Evolutionary conservation across 1,140 invertebrate species (phyloP).

Genomic region (Ooceraea biroi): DNA sequence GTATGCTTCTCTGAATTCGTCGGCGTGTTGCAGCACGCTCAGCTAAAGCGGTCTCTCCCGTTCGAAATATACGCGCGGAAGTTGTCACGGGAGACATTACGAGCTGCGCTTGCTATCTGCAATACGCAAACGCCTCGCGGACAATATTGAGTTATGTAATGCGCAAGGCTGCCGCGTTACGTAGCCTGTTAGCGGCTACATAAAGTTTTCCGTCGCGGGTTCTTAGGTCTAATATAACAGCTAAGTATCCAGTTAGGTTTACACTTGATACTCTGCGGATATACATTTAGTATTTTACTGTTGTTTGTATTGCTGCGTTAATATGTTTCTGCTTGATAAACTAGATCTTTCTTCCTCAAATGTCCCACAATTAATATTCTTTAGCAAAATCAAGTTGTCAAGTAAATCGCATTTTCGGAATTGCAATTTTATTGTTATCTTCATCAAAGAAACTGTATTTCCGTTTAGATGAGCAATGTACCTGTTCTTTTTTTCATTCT

Average conservation of each 20-base stretch:
- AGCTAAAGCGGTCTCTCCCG: background rate
- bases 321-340: no score
- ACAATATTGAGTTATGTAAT: constrained; percentile 52
- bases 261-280: background rate
- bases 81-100: constrained; percentile 35
- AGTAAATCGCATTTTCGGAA: no score
- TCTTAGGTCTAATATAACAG: constrained; percentile 6
- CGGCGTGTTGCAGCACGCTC: background rate
- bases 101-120: background rate
- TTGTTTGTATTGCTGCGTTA: background rate
- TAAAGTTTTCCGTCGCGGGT: background rate
- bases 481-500: background rate
- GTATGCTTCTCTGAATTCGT: constrained; percentile 20
- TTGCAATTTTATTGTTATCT: no score
- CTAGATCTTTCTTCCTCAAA: no score
- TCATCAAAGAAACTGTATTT: background rate
- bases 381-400: no score
- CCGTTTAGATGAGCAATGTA: background rate
- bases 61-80: constrained; percentile 46
- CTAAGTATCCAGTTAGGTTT: background rate
- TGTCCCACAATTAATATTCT: no score
- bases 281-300: background rate
- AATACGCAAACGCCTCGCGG: constrained; percentile 15
- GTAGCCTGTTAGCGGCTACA: background rate
- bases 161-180: background rate